phyloP scores from a whole-genome alignment of 2,888 invertebrate species.

The Tetragonisca angustula region DNA sequence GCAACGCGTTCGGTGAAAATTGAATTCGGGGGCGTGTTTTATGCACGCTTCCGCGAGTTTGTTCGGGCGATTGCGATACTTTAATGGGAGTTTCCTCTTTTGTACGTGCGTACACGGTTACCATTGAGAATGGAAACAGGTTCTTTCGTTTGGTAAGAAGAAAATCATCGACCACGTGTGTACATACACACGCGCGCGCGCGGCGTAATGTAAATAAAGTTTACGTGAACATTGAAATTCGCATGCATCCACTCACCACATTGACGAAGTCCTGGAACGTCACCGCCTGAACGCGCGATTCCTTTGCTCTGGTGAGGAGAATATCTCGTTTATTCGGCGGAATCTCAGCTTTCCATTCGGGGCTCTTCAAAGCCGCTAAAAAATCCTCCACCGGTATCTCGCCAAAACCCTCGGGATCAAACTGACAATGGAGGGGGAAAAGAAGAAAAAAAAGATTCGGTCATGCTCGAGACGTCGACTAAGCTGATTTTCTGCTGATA shows the following conservation, averaged over 20 bases:
- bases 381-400: slow-evolving; percentile 96
- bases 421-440: slow-evolving; percentile 84
- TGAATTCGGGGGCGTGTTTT: not conserved
- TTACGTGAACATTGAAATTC: not conserved
- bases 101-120: too few relatives aligned
- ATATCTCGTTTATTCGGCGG: slow-evolving; percentile 91
- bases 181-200: too few relatives aligned
- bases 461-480: slow-evolving; percentile 4
- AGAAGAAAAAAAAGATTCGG: slow-evolving; percentile 76
- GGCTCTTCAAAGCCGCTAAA: slow-evolving; percentile 89
- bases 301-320: slow-evolving; percentile 79
- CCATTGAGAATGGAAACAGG: not conserved
- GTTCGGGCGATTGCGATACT: not conserved
- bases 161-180: too few relatives aligned
- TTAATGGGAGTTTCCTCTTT: not conserved
- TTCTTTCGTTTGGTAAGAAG: not conserved
- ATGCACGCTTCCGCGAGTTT: not conserved
- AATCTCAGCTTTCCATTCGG: slow-evolving; percentile 91
- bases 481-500: slow-evolving; percentile 9
- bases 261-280: slow-evolving; percentile 97
- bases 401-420: slow-evolving; percentile 96
- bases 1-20: not conserved
- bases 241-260: slow-evolving; percentile 90
- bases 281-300: slow-evolving; percentile 87
- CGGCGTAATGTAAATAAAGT: too few relatives aligned